phyloP scores from a whole-genome alignment of 2,888 invertebrate species.

The Lasioglossum leucozonium region DNA sequence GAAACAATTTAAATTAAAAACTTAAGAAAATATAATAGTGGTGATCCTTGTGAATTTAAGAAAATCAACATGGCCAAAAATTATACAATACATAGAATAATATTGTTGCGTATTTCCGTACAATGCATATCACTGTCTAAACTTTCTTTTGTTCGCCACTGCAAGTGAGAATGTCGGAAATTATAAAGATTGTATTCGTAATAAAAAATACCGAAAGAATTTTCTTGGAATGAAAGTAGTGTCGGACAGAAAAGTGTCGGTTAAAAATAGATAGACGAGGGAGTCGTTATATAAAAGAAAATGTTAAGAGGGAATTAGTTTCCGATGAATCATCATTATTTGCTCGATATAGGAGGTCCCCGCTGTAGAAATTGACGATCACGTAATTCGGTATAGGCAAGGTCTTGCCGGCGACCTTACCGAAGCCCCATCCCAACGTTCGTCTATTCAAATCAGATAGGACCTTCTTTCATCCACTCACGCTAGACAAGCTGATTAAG shows the following conservation, averaged over 20 bases:
- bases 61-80: too few species aligned
- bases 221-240: slow-evolving; percentile 1
- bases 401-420: slow-evolving; percentile 69
- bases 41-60: too few species aligned
- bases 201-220: background rate
- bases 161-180: background rate
- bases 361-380: slow-evolving; percentile 58
- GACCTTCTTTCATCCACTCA: slow-evolving; percentile 73
- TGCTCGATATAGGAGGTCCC: slow-evolving; percentile 39
- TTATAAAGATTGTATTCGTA: too few species aligned
- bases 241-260: background rate
- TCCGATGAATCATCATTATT: slow-evolving; percentile 60
- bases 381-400: slow-evolving; percentile 64
- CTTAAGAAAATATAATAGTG: too few species aligned
- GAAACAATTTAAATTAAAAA: too few species aligned
- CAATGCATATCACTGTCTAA: too few species aligned
- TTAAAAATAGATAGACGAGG: slow-evolving; percentile 4
- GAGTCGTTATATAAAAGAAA: slow-evolving; percentile 41
- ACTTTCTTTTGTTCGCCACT: background rate
- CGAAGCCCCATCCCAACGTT: slow-evolving; percentile 75
- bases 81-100: too few species aligned
- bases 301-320: slow-evolving; percentile 51
- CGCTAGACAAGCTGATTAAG: slow-evolving; percentile 68
- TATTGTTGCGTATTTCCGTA: too few species aligned
- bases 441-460: slow-evolving; percentile 79